Evolutionary conservation across 2,888 invertebrate species (phyloP).

Genomic region (Scaeva pyrastri): DNA sequence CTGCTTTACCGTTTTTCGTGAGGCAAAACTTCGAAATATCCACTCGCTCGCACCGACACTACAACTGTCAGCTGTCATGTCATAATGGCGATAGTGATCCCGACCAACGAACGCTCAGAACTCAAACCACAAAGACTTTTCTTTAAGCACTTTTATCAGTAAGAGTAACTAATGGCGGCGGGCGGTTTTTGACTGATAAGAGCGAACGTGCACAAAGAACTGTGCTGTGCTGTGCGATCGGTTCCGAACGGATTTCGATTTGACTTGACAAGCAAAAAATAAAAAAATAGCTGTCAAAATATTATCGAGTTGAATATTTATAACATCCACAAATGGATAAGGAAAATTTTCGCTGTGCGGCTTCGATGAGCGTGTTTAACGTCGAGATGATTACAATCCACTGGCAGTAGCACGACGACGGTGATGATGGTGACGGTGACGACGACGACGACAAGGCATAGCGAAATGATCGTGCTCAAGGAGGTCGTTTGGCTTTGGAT

Average conservation of each 20-base stretch:
- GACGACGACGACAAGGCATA: background rate
- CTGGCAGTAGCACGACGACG: slow-evolving; percentile 21
- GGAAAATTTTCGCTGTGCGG: background rate
- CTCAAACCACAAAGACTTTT: slow-evolving; percentile 31
- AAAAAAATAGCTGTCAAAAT: slow-evolving; percentile 29
- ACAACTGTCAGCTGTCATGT: slow-evolving; percentile 16
- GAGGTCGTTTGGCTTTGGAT: slow-evolving; percentile 17
- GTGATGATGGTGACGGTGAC: too few relatives aligned
- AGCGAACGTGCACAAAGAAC: slow-evolving; percentile 16
- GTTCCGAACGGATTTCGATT: background rate
- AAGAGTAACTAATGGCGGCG: too few relatives aligned
- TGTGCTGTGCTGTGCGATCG: background rate
- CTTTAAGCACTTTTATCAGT: background rate
- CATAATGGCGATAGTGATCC: slow-evolving; percentile 19
- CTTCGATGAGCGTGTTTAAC: slow-evolving; percentile 44
- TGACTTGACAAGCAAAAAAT: background rate
- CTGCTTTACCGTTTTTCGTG: slow-evolving; percentile 21
- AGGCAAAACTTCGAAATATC: background rate
- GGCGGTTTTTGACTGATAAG: slow-evolving; percentile 24
- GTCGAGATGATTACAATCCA: slow-evolving; percentile 67
- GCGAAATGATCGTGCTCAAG: slow-evolving; percentile 47
- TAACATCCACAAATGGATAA: background rate
- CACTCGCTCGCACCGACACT: slow-evolving; percentile 9
- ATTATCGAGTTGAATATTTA: slow-evolving; percentile 17
- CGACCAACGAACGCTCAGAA: background rate